Base-by-base conservation (phyloP, 1,140 invertebrate species). In the Drosophila ohnishii region DNA sequence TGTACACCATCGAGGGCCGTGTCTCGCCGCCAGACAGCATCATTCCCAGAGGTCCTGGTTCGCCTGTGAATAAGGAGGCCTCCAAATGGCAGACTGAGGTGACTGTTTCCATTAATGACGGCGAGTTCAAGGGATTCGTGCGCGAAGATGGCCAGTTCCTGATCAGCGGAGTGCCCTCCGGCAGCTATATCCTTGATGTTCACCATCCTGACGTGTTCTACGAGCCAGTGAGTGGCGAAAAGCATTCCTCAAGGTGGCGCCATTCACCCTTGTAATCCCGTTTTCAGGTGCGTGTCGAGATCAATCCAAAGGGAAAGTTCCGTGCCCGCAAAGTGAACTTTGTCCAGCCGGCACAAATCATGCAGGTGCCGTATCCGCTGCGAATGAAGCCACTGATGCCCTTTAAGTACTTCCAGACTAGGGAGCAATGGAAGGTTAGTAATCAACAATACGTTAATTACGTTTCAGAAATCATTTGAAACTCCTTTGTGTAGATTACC, bases 221-320 rank as follows among this genome's bases (percentile, higher is more conserved):
- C 86, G 98, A 99, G 81, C 96, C 97, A 6, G 95, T 97, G 2
- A 74, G 75, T 62, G 1, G 2, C 5, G 4, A 2, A 2, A 0
- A 47, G 8, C 2, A 34, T 8, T 30, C 3, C 11, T 14, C 4
- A 34, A n/a, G 1, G 0, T 3, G 1, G 1, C 13, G 9, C 5
- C 11, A 9, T 10, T 45, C 7, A 45, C 22, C 0, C 8, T 7
- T 16, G 14, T 2, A 19, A 9, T 32, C 11, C 25, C 2, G 1
- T 14, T 34, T 53, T 1, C 11, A 87, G 82, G 79, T 91, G 14
- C 93, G 98, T 66, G 97, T 99, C 1, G 98, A 99, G 92, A 98
- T 99, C 51, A 99, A 97, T 90, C 96, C 95, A 0, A 98, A 98
- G 92, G 99, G 99, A 25, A 99, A 99, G 92, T 97, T 97, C 74